phyloP scores from a whole-genome alignment of 2,113 vertebrate genomes.

The Mirounga angustirostris region DNA sequence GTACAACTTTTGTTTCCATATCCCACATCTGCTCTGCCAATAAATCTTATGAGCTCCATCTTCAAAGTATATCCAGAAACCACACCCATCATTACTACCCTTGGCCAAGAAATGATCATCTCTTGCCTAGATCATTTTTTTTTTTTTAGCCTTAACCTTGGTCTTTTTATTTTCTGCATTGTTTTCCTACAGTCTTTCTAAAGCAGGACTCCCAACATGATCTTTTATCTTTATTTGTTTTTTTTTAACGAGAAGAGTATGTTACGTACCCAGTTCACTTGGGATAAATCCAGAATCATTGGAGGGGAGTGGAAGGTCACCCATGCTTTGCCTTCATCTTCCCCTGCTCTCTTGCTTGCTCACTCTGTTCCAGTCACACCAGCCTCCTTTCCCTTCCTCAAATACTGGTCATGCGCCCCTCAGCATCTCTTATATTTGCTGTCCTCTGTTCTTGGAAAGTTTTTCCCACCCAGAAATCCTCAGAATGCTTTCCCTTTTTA shows the following conservation, averaged over 20 bases:
- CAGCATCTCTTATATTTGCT: background rate
- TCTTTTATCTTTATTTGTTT: background rate
- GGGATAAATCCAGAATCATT: background rate
- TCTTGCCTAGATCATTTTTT: background rate
- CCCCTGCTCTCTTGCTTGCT: background rate
- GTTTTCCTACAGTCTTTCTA: background rate
- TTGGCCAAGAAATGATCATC: background rate
- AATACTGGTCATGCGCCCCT: rapidly evolving
- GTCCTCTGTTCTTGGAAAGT: background rate
- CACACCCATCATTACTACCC: background rate
- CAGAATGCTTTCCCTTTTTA: background rate
- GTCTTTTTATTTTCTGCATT: background rate
- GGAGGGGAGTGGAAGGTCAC: background rate
- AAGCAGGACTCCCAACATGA: background rate
- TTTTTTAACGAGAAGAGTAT: background rate
- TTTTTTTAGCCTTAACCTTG: background rate
- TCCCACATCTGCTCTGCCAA: background rate
- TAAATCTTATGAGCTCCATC: background rate
- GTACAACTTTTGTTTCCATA: background rate
- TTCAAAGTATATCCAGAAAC: background rate
- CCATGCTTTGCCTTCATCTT: background rate
- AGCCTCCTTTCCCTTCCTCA: background rate
- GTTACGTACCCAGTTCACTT: background rate
- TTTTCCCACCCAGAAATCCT: background rate
- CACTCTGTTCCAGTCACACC: rapidly evolving